Evolutionary conservation across 2,113 vertebrate genomes (phyloP), one percentile per base, ranked within the genome.

Genomic region (Dasypus novemcinctus): DNA sequence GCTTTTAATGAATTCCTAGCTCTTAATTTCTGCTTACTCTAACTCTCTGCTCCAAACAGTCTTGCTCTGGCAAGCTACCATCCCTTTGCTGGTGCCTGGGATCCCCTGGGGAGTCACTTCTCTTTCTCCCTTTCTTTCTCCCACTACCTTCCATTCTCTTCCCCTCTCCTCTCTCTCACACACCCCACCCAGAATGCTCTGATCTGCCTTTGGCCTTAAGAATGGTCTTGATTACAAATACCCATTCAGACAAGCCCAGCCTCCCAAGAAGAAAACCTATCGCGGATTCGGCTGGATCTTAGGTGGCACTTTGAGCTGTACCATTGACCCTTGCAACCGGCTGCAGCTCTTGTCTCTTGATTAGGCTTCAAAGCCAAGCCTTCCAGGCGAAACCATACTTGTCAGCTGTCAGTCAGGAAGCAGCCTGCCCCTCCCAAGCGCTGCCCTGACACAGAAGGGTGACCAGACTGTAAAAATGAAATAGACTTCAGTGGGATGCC

Each of bases 401-500:
- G 71, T 93, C 96, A 97, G 96, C 95, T 72, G 96, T 97, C 97
- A 97, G 97, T 98, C 95, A 97, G 96, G 80, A 93, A 96, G 90
- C 95, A 93, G 68, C 84, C 93, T 75, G 84, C 95, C 76, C 96
- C 97, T 92, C 64, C 49, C 38, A 96, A 96, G 96, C 74, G 21
- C 96, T 97, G 87, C 92, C 96, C 95, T 97, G 91, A 95, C 95
- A 95, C 91, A 78, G 83, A 38, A 87, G 75, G 95, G 91, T 95
- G 96, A 93, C 88, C 93, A 96, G 97, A 94, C 97, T 98, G 94
- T 97, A 98, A 98, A 98, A 98, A 98, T 96, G 92, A 97, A 98
- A 98, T 97, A 98, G 97, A 98, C 98, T 98, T 98, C 96, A 94
- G 98, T 98, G 97, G 98, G 98, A 98, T 98, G 98, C 96, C 97